A percentile compares a stretch with the other conserved stretches of the same genome.
phyloP scores from a whole-genome alignment of 2,888 invertebrate species.

The Endomychus coccineus region DNA sequence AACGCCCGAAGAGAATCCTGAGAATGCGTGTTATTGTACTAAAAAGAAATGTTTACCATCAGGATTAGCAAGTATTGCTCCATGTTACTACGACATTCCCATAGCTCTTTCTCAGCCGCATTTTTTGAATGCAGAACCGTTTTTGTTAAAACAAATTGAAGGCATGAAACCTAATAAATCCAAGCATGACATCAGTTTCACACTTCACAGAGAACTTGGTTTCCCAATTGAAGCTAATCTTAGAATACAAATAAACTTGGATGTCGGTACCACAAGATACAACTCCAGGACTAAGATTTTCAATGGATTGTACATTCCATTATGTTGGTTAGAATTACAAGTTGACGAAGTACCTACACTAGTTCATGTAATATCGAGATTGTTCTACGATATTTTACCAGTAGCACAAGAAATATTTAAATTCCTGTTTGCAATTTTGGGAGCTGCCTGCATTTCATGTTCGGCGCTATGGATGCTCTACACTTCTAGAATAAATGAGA shows the following conservation, averaged over 20 bases:
- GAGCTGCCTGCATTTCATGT: constrained; percentile 34
- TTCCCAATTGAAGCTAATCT: constrained; percentile 57
- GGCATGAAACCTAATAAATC: constrained; percentile 55
- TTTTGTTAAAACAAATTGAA: constrained; percentile 50
- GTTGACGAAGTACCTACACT: constrained; percentile 35
- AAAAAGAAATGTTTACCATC: constrained; percentile 64
- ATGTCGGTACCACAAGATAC: constrained; percentile 55
- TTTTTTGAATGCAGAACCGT: constrained; percentile 58
- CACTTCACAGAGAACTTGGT: constrained; percentile 67
- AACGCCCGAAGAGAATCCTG: constrained; percentile 46
- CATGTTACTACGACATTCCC: constrained; percentile 58
- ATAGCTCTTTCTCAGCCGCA: constrained; percentile 56
- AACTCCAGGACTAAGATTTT: constrained; percentile 55
- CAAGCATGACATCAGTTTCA: constrained; percentile 51
- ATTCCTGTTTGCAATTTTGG: constrained; percentile 31
- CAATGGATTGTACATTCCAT: constrained; percentile 57
- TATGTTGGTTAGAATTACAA: constrained; percentile 62
- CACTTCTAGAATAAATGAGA: constrained; percentile 20
- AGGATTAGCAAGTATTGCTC: constrained; percentile 46
- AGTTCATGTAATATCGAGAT: constrained; percentile 25
- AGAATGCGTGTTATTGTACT: constrained; percentile 59
- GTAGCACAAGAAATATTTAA: constrained; percentile 27
- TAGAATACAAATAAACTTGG: constrained; percentile 66
- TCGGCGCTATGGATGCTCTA: constrained; percentile 30
- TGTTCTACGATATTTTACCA: constrained; percentile 29